Evolutionary conservation across 2,113 vertebrate genomes (phyloP), one percentile per base, ranked within the genome.

Genomic region (Puntigrus tetrazona): DNA sequence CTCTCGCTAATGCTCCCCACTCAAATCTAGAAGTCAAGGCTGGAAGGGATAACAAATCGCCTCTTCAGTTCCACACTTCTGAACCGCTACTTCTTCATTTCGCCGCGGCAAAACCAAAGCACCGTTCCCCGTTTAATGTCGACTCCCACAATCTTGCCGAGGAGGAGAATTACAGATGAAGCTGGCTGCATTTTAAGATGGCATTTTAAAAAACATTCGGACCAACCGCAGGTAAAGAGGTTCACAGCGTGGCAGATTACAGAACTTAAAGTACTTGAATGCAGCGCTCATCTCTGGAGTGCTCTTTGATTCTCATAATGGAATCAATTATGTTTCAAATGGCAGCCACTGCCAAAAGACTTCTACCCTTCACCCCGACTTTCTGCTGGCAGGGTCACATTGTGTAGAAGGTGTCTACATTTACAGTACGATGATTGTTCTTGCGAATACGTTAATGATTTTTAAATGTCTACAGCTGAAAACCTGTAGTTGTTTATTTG

Each of bases 221-320:
- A 89, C 90, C 84, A 38, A 88, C 89, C 83, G 84, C 86, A 87
- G 89, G 89, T 86, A 90, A 89, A 89, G 88, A 16, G 79, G 83
- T 86, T 87, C 88, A 83, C 52, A 90, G 88, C 86, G 87, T 94
- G 93, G 92, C 92, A 94, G 89, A 93, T 92, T 89, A 93, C 91
- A 92, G 91, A 92, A 92, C 86, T 91, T 90, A 34, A 82, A 65
- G 57, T 88, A 87, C 87, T 93, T 93, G 91, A 92, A 91, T 88
- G 91, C 88, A 89, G 89, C 89, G 92, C 93, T 93, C 91, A 92
- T 94, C 92, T 91, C 78, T 88, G 83, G 88, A 94, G 92, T 91
- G 91, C 91, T 92, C 91, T 92, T 92, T 89, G 91, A 91, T 92
- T 89, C 88, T 90, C 88, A 91, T 86, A 92, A 91, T 89, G 83